phyloP scores from a whole-genome alignment of 2,797 vertebrate genomes.

The Heteromormyrus szaboi region DNA sequence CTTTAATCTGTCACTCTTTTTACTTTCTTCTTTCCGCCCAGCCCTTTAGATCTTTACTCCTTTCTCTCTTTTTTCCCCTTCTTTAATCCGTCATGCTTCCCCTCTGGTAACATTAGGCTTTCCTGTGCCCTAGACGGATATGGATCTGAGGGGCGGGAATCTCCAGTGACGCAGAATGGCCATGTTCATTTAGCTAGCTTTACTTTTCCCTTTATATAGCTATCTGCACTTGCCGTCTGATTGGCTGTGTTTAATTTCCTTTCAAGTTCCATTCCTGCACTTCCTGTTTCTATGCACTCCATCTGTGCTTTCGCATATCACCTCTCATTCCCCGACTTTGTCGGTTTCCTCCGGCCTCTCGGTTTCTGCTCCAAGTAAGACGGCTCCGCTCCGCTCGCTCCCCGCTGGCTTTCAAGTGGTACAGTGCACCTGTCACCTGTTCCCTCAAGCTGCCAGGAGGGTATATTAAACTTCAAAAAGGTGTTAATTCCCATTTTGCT shows the following conservation, averaged over 20 bases:
- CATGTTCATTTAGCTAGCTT: background rate
- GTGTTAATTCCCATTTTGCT: slow-evolving; percentile 22
- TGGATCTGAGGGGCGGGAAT: background rate
- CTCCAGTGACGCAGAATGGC: background rate
- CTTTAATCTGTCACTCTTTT: background rate
- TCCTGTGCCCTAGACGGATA: background rate
- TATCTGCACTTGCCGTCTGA: background rate
- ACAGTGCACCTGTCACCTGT: slow-evolving; percentile 14
- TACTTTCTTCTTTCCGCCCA: background rate
- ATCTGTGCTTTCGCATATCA: background rate
- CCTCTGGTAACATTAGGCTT: background rate
- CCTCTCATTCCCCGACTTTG: background rate
- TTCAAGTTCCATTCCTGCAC: background rate
- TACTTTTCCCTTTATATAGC: background rate
- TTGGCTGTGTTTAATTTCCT: background rate
- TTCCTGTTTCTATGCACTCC: background rate
- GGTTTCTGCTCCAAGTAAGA: background rate
- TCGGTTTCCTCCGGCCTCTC: background rate
- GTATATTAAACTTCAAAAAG: slow-evolving; percentile 17
- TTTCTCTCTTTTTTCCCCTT: background rate
- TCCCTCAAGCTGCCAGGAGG: background rate
- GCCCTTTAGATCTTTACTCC: background rate
- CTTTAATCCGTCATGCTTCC: background rate
- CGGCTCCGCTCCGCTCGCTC: too few species aligned
- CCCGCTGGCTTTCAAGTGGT: background rate